Conservation (phyloP, 2,113 vertebrate species). For the Pyxicephalus adspersus region DNA sequence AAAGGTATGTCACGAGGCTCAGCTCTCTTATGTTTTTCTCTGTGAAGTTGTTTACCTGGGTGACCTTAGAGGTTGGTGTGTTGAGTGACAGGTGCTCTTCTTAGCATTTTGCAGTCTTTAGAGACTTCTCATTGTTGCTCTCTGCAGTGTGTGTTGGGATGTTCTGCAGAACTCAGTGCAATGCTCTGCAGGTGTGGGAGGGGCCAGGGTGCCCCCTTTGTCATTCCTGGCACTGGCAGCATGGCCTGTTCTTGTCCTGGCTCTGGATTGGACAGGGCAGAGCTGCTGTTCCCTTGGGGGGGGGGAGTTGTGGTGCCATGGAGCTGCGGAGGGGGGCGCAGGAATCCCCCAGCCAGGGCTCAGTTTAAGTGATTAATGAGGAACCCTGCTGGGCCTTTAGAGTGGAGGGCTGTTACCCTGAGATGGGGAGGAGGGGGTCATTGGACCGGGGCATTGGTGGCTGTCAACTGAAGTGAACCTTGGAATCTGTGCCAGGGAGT, state of each 20-base stretch:
- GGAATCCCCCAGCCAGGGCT: conserved; percentile 40
- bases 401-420: conserved; percentile 11
- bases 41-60: too few species aligned
- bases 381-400: conserved; percentile 17
- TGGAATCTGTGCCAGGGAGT: neutral
- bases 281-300: conserved; percentile 48
- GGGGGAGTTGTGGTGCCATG: conserved; percentile 50
- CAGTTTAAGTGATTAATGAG: conserved; percentile 55
- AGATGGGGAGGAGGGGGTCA: neutral
- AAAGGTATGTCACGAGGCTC: too few species aligned
- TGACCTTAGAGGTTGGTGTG: too few species aligned
- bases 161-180: neutral
- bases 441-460: conserved; percentile 23
- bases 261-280: conserved; percentile 44
- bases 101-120: too few species aligned
- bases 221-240: conserved; percentile 3
- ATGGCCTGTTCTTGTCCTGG: conserved; percentile 49
- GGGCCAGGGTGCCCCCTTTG: neutral
- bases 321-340: conserved; percentile 44
- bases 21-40: too few species aligned
- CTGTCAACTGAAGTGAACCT: conserved; percentile 53
- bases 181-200: conserved; percentile 51
- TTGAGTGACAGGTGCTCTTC: too few species aligned
- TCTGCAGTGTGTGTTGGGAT: too few species aligned
- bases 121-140: too few species aligned